Conservation (phyloP, 2,113 vertebrate genomes). For the Eclectus roratus region DNA sequence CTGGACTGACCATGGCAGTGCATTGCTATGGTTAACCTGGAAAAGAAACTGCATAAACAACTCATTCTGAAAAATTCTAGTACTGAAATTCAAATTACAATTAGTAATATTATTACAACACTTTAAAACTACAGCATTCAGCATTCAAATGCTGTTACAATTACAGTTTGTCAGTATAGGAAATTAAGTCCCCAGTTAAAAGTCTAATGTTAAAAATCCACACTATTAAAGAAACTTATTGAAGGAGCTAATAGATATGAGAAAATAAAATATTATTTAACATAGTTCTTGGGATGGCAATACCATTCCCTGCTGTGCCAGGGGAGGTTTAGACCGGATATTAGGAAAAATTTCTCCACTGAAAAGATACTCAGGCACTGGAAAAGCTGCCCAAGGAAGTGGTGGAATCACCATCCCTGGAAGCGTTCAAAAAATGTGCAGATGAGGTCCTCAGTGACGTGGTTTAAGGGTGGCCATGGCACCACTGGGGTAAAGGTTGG, state of each 20-base stretch:
- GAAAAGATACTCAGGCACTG: not conserved
- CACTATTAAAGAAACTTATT: not conserved
- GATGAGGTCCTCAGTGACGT: not conserved
- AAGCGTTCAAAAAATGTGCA: not conserved
- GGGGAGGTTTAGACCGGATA: not conserved
- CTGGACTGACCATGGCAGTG: not conserved
- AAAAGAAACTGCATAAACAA: not conserved
- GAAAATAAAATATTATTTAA: not conserved
- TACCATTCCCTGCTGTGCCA: not conserved
- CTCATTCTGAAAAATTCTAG: not conserved
- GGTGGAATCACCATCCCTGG: not conserved
- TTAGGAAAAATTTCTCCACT: not conserved
- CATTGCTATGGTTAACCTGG: not conserved
- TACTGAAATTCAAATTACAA: not conserved
- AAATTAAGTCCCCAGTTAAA: not conserved
- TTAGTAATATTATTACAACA: not conserved
- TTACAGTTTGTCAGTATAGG: too few species aligned
- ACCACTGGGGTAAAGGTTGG: not conserved
- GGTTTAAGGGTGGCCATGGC: not conserved
- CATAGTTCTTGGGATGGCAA: not conserved
- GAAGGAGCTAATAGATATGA: not conserved
- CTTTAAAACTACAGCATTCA: not conserved
- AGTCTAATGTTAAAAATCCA: not conserved
- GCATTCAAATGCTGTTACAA: not conserved
- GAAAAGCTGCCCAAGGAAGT: not conserved